Percentiles rank a stretch among this genome's conserved stretches.
phyloP scores from a whole-genome alignment of 1,140 invertebrate genomes.

The Drosophila rufa region DNA sequence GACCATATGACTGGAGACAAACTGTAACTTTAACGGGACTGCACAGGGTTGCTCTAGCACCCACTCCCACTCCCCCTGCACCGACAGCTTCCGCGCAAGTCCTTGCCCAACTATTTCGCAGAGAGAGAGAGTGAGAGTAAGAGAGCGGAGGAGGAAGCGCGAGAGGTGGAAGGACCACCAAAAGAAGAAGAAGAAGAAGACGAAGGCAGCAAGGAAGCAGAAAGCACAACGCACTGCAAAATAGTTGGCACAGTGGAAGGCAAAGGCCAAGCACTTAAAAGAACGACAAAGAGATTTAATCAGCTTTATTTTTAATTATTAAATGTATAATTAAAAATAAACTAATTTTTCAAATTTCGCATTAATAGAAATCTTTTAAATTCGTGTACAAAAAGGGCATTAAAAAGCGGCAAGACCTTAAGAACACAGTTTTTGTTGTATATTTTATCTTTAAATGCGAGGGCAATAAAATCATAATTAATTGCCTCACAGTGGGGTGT shows the following conservation, averaged over 20 bases:
- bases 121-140: slow-evolving; percentile 1
- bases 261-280: background rate
- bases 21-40: slow-evolving; percentile 5
- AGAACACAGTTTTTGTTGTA: background rate
- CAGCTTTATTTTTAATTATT: too few relatives aligned
- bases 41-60: slow-evolving; percentile 23
- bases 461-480: slow-evolving; percentile 14
- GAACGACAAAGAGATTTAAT: background rate
- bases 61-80: background rate
- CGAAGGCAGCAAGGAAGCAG: slow-evolving; percentile 6
- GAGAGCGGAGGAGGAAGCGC: slow-evolving; percentile 2
- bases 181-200: slow-evolving; percentile 3
- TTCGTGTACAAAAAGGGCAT: too few relatives aligned
- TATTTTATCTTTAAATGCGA: background rate
- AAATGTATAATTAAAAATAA: background rate
- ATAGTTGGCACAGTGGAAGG: slow-evolving; percentile 29
- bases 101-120: slow-evolving; percentile 52
- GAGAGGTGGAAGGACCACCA: background rate
- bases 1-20: slow-evolving; percentile 60
- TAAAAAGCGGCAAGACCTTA: background rate
- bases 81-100: slow-evolving; percentile 77
- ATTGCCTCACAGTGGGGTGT: slow-evolving; percentile 16
- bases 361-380: too few relatives aligned
- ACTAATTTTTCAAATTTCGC: background rate
- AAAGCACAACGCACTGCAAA: slow-evolving; percentile 8